phyloP scores from a whole-genome alignment of 2,113 vertebrate species.

The Platycercus adscitus region DNA sequence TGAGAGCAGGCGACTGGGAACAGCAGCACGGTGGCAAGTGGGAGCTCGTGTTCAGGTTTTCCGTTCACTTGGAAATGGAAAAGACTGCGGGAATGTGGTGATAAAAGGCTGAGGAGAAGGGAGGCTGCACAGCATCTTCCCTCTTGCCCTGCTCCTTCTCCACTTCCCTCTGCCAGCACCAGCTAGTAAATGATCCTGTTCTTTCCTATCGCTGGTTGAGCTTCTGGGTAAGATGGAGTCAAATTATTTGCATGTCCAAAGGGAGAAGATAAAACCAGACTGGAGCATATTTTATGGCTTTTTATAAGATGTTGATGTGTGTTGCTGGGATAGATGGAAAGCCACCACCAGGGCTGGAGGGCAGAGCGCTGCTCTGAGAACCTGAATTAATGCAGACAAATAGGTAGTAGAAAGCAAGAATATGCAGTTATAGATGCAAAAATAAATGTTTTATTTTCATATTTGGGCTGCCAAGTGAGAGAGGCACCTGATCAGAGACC shows the following conservation, averaged over 20 bases:
- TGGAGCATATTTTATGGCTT: neutral
- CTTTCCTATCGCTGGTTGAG: neutral
- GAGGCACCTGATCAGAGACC: neutral
- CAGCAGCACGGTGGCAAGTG: accelerated
- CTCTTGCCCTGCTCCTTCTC: neutral
- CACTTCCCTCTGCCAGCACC: neutral
- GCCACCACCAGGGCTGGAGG: neutral
- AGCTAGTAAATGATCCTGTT: neutral
- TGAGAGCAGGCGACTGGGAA: neutral
- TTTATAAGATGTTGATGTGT: neutral
- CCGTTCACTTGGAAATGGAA: neutral
- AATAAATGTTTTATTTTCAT: neutral
- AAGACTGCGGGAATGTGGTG: neutral
- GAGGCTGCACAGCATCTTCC: neutral
- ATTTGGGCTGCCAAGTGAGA: neutral
- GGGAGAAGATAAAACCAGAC: neutral
- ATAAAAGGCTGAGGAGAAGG: neutral
- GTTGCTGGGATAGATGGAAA: conserved; percentile 10
- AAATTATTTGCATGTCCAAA: conserved; percentile 23
- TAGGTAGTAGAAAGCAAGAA: neutral
- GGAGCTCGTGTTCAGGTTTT: neutral
- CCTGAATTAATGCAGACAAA: neutral
- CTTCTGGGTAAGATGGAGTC: neutral
- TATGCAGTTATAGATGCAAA: neutral
- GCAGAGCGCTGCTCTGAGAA: neutral